phyloP scores from a whole-genome alignment of 2,113 vertebrate species.

The Cisticola juncidis region DNA sequence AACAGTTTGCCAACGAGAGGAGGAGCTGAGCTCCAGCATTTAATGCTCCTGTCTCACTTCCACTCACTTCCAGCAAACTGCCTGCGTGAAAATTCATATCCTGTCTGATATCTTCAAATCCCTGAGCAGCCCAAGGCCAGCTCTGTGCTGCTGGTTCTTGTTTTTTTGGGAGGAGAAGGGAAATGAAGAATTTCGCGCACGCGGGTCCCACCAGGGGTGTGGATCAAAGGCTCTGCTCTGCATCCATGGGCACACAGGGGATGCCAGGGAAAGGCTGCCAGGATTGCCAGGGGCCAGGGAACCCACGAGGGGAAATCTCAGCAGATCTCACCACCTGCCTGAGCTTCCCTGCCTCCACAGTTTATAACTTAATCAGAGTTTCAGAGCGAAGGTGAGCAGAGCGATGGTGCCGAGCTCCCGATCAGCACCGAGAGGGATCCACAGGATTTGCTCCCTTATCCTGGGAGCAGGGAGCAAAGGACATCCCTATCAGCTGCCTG shows the following conservation, averaged over 20 bases:
- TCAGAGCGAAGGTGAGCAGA: neutral
- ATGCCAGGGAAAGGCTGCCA: neutral
- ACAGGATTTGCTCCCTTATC: neutral
- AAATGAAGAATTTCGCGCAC: neutral
- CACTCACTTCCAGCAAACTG: neutral
- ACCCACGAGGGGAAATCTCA: neutral
- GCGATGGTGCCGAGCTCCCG: accelerated
- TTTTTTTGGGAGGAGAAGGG: neutral
- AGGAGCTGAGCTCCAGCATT: neutral
- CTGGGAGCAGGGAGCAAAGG: neutral
- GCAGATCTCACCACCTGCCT: neutral
- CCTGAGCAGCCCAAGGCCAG: neutral
- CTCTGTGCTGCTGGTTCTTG: neutral
- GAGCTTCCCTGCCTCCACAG: neutral
- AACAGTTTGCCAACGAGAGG: neutral
- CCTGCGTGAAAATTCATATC: neutral
- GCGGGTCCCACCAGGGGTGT: accelerated
- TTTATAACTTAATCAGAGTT: neutral
- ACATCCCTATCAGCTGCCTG: accelerated
- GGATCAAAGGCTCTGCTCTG: neutral
- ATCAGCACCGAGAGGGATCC: accelerated
- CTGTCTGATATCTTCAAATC: slow-evolving; percentile 3
- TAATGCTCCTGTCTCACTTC: neutral
- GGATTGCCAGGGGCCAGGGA: neutral
- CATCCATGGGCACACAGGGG: accelerated